Conservation (phyloP, 2,888 invertebrate genomes). For the Molorchus minor region DNA sequence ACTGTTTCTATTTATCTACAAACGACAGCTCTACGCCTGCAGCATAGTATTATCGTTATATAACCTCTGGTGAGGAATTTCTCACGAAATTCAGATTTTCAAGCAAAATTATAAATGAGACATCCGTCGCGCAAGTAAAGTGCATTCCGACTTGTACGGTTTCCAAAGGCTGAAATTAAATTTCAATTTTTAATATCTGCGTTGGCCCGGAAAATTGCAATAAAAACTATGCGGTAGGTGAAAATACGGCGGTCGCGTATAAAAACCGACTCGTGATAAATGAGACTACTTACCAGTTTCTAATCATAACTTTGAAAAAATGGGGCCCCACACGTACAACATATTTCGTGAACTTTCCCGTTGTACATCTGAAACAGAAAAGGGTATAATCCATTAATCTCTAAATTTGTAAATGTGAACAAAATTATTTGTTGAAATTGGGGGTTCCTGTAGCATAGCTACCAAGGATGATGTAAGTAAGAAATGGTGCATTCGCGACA, state of each 20-base stretch:
- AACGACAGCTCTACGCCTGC: too few relatives aligned
- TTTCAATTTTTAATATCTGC: conserved; percentile 12
- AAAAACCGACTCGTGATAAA: neutral
- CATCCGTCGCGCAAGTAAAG: neutral
- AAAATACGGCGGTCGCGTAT: neutral
- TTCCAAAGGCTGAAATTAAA: conserved; percentile 6
- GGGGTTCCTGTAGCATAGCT: too few relatives aligned
- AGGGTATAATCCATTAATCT: too few relatives aligned
- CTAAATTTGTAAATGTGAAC: too few relatives aligned
- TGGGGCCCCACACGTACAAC: neutral
- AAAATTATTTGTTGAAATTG: too few relatives aligned
- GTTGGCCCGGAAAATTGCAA: neutral
- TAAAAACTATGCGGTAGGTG: neutral
- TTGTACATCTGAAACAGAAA: conserved; percentile 14
- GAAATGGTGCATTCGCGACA: too few relatives aligned
- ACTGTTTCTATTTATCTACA: too few relatives aligned
- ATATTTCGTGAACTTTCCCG: neutral
- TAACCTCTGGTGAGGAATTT: too few relatives aligned
- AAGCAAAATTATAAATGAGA: conserved; percentile 15
- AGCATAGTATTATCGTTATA: too few relatives aligned
- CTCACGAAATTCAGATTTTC: conserved; percentile 1
- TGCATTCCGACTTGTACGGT: conserved; percentile 9
- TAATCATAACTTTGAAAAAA: conserved; percentile 1
- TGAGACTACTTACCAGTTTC: conserved; percentile 8
- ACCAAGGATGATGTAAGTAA: too few relatives aligned